A percentile compares a stretch with the other conserved stretches of the same genome.
Evolutionary conservation across 2,888 invertebrate genomes (phyloP).

Genomic region (Scaptomyza parva): DNA sequence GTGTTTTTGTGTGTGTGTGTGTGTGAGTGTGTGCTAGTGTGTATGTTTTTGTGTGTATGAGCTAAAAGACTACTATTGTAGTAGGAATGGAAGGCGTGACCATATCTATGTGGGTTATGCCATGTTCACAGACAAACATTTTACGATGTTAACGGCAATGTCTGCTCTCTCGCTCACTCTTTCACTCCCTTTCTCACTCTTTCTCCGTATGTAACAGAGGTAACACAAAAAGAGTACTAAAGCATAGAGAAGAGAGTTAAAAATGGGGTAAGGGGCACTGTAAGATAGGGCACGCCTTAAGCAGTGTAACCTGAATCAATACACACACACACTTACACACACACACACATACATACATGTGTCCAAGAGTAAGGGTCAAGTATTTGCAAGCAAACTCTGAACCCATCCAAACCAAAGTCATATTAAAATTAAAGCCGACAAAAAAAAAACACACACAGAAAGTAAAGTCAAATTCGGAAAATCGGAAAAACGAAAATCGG

Average conservation of each 20-base stretch:
- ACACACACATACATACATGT: not conserved
- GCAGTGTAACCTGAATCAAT: conserved; percentile 45
- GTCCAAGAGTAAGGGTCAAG: conserved; percentile 22
- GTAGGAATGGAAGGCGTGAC: conserved; percentile 36
- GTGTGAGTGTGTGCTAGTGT: too few species aligned
- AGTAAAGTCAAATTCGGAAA: not conserved
- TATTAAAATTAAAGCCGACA: not conserved
- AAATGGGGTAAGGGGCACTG: not conserved
- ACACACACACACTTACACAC: conserved; percentile 12
- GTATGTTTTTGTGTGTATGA: conserved; percentile 13
- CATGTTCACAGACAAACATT: conserved; percentile 49
- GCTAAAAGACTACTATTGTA: conserved; percentile 13
- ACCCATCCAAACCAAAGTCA: conserved; percentile 5
- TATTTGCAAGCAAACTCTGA: conserved; percentile 8
- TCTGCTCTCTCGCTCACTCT: not conserved
- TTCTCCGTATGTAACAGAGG: not conserved
- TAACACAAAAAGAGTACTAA: conserved; percentile 2
- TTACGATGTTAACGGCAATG: conserved; percentile 69
- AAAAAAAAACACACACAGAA: not conserved
- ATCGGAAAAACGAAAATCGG: not conserved
- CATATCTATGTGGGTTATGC: conserved; percentile 53
- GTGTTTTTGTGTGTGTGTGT: conserved; percentile 1
- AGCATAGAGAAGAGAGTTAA: not conserved
- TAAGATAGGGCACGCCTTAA: conserved; percentile 9
- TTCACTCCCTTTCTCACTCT: not conserved